Evolutionary conservation across 1,140 invertebrate species (phyloP).

Genomic region (Dufourea novaeangliae): DNA sequence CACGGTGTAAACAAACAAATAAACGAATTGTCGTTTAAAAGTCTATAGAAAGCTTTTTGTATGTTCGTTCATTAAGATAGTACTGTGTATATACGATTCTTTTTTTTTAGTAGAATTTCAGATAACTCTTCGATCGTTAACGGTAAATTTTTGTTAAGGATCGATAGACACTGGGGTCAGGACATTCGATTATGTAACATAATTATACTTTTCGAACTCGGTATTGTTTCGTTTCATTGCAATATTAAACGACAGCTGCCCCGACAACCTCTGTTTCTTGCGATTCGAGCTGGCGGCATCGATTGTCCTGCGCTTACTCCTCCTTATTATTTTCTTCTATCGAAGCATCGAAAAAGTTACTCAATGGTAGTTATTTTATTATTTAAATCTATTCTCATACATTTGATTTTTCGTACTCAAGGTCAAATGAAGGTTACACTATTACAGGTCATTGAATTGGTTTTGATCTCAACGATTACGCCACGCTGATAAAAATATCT

Average conservation of each 20-base stretch:
- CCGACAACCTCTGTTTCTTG: not conserved
- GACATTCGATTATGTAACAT: slow-evolving; percentile 10
- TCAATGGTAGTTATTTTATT: too few relatives aligned
- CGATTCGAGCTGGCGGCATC: not conserved
- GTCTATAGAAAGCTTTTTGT: too few relatives aligned
- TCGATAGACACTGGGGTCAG: not conserved
- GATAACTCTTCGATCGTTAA: not conserved
- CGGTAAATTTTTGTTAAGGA: not conserved
- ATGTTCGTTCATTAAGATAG: too few relatives aligned
- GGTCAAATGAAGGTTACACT: too few relatives aligned
- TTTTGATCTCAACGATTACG: too few relatives aligned
- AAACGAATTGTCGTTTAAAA: not conserved
- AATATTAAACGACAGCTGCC: slow-evolving; percentile 28
- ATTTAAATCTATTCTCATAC: too few relatives aligned
- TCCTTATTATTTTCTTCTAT: not conserved
- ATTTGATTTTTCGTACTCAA: too few relatives aligned
- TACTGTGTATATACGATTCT: too few relatives aligned
- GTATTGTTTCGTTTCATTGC: slow-evolving; percentile 8
- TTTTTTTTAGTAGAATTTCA: too few relatives aligned
- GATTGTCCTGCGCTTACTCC: not conserved
- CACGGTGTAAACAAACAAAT: not conserved
- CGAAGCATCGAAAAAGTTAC: too few relatives aligned
- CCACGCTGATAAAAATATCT: too few relatives aligned
- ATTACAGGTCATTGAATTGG: too few relatives aligned
- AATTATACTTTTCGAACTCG: not conserved